Base-by-base conservation (phyloP, 2,888 invertebrate genomes). In the Graphium colonna region DNA sequence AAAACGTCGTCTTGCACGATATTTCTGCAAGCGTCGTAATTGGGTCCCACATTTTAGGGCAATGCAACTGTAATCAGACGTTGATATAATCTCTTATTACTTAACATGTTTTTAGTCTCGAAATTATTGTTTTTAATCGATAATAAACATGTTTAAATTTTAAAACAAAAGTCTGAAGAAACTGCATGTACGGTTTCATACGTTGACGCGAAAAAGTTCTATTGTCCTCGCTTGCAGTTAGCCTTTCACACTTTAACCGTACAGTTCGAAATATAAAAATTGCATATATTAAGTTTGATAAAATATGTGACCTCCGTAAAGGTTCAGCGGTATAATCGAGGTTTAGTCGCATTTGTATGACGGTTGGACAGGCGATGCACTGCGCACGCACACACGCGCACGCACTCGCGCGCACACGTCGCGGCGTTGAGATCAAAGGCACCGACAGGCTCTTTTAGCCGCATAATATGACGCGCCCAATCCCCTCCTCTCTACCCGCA, bases 361-460 rank as follows among this genome's bases (percentile, higher is more conserved):
- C 75, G 77, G 81, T 75, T 80, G 77, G 86, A 86, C 84, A 82
- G 82, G 87, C 86, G 82, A 82, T 77, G 85, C 79, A 77, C 79
- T 62, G 62, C 65, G 61, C 65, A 67, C 73, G 67, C 71, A 66
- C 68, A 61, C 69, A 64, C 48, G 17, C 48, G 17, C 28, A 9
- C 52, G 63, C 71, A 66, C 68, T 61, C 68, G 64, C 49, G 17
- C 21, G 5, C 28, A 9, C 52, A 63, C 68, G 65, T 67, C 71
- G 78, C 73, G 3, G 75, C 76, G 65, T 67, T 73, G 77, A 75
- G 82, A 84, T 89, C 89, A 89, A 89, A 89, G 89, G 88, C 81
- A 85, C 89, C 88, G 88, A 87, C 87, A 88, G 82, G 79, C 86
- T 90, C 86, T 85, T 89, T 88, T 88, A 88, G 87, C 88, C 81